These are phyloP conservation scores for Pseudomyrmex pallidus DNA, from an alignment of 1,140 invertebrate species.

Conservation along the genomic window DNA sequence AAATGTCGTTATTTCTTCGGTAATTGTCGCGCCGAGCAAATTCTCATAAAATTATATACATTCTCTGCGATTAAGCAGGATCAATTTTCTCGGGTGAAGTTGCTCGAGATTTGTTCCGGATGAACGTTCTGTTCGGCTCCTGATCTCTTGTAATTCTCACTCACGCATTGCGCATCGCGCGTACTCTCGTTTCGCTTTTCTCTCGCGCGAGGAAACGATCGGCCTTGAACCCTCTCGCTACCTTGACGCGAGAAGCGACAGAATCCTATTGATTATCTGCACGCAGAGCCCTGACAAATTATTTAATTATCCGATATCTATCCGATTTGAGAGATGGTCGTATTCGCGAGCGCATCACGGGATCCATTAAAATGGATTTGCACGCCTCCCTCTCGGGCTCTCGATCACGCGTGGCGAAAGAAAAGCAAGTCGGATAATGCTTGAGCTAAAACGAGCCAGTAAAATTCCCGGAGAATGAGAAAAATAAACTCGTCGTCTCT, in stretches of 20 bases:
- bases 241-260: conserved; percentile 9
- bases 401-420: conserved; percentile 39
- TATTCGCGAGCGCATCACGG: conserved; percentile 29
- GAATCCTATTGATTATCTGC: conserved; percentile 25
- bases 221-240: conserved; percentile 41
- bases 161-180: conserved; percentile 14
- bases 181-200: conserved; percentile 8
- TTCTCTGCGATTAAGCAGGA: not conserved
- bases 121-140: not conserved
- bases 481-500: not conserved
- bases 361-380: conserved; percentile 41
- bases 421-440: conserved; percentile 44
- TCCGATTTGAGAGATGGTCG: conserved; percentile 45
- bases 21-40: not conserved
- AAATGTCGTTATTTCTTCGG: conserved; percentile 5
- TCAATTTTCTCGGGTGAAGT: conserved; percentile 1
- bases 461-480: conserved; percentile 16
- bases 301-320: conserved; percentile 55
- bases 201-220: conserved; percentile 33
- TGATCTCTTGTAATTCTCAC: conserved; percentile 41
- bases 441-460: not conserved
- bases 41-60: conserved; percentile 8
- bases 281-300: conserved; percentile 49
- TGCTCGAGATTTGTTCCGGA: not conserved
- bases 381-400: conserved; percentile 3